These are phyloP conservation scores for Nomada ferruginata DNA, from an alignment of 2,888 invertebrate genomes.

Conservation along the genomic window DNA sequence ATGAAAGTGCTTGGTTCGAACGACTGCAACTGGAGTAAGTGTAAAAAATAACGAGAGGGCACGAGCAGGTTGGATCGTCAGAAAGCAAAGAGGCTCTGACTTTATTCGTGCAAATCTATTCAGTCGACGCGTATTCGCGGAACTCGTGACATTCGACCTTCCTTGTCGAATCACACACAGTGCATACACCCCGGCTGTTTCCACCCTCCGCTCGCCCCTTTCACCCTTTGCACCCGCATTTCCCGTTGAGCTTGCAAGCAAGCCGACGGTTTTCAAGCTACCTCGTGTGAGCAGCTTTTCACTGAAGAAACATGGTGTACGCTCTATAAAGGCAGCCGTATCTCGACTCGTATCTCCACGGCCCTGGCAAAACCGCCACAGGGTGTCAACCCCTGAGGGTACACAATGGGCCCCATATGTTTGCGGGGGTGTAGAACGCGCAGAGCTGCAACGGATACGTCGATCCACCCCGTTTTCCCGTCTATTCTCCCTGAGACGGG, in stretches of 20 bases:
- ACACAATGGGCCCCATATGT: constrained; percentile 81
- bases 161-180: constrained; percentile 60
- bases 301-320: constrained; percentile 80
- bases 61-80: constrained; percentile 18
- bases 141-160: constrained; percentile 62
- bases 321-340: constrained; percentile 76
- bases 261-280: constrained; percentile 64
- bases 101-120: constrained; percentile 69
- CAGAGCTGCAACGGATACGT: constrained; percentile 63
- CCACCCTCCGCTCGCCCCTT: not conserved
- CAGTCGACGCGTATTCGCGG: constrained; percentile 63
- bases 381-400: constrained; percentile 73
- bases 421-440: constrained; percentile 80
- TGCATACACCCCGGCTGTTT: constrained; percentile 12
- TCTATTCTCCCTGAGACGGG: not conserved
- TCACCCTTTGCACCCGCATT: constrained; percentile 14
- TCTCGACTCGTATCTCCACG: constrained; percentile 78
- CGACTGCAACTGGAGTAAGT: constrained; percentile 1
- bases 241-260: constrained; percentile 51
- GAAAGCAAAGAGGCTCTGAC: constrained; percentile 6
- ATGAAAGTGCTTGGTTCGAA: not conserved
- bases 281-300: constrained; percentile 70
- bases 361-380: constrained; percentile 70
- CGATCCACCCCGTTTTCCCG: constrained; percentile 60
- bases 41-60: constrained; percentile 31